phyloP scores from a whole-genome alignment of 2,113 vertebrate genomes.

The Quiscalus mexicanus region DNA sequence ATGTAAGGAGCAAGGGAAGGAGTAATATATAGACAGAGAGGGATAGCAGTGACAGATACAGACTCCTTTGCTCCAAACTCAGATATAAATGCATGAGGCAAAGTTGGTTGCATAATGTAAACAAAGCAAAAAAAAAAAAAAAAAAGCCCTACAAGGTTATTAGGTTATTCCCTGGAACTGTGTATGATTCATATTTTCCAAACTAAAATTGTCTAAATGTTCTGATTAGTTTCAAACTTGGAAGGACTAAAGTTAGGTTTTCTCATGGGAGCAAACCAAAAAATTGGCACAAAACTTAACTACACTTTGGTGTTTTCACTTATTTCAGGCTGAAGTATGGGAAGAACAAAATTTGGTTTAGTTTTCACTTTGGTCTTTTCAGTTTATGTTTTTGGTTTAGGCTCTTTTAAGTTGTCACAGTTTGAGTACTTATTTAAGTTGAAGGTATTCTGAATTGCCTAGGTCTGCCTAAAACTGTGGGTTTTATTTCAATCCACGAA shows the following conservation, averaged over 20 bases:
- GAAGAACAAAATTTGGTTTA: background rate
- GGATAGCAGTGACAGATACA: background rate
- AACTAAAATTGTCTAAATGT: background rate
- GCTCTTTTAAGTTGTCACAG: background rate
- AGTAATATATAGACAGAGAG: background rate
- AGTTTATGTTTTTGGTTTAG: background rate
- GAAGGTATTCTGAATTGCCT: background rate
- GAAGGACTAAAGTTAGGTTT: background rate
- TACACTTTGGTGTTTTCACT: background rate
- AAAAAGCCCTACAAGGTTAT: background rate
- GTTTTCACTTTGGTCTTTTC: background rate
- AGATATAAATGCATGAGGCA: background rate
- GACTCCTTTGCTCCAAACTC: background rate
- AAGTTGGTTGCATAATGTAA: background rate
- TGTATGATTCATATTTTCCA: conserved; percentile 24
- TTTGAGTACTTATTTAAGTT: background rate
- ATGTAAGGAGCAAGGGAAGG: background rate
- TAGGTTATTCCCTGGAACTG: background rate
- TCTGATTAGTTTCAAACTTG: conserved; percentile 7
- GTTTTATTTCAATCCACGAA: background rate
- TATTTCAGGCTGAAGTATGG: background rate
- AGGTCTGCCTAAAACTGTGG: background rate
- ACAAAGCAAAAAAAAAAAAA: background rate
- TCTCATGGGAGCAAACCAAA: background rate
- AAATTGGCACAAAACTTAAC: background rate